phyloP scores from a whole-genome alignment of 2,797 vertebrate species.

The Gorsachius magnificus region DNA sequence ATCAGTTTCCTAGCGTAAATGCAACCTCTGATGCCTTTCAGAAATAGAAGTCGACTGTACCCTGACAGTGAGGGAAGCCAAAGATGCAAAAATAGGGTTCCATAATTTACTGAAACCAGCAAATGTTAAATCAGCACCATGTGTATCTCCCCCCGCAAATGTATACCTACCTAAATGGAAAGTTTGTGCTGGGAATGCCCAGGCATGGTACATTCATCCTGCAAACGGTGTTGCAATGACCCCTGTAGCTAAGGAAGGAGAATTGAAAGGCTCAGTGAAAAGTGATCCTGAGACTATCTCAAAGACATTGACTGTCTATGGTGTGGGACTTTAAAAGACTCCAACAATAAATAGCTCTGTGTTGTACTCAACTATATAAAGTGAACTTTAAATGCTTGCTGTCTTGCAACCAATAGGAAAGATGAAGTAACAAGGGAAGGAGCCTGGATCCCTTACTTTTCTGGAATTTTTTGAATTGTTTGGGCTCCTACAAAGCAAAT shows the following conservation, averaged over 20 bases:
- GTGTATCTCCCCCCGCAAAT: not conserved
- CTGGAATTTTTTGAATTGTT: not conserved
- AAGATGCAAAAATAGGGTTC: not conserved
- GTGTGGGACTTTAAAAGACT: not conserved
- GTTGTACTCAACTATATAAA: not conserved
- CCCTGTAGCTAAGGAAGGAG: slow-evolving; percentile 8
- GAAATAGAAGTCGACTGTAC: not conserved
- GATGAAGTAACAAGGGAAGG: not conserved
- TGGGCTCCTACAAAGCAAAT: not conserved
- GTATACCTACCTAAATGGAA: not conserved
- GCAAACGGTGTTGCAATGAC: not conserved
- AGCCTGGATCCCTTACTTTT: not conserved
- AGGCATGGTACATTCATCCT: not conserved
- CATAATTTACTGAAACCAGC: not conserved
- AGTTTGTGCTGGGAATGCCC: not conserved
- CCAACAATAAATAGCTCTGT: not conserved
- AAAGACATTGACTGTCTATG: not conserved
- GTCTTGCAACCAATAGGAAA: not conserved
- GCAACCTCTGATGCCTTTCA: not conserved
- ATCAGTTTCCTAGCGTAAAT: not conserved
- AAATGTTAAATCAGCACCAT: not conserved
- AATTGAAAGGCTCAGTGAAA: not conserved
- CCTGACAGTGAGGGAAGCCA: not conserved
- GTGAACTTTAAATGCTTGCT: not conserved
- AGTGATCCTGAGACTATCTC: not conserved